Conservation (phyloP, 2,113 vertebrate genomes). For the Dipodomys spectabilis region DNA sequence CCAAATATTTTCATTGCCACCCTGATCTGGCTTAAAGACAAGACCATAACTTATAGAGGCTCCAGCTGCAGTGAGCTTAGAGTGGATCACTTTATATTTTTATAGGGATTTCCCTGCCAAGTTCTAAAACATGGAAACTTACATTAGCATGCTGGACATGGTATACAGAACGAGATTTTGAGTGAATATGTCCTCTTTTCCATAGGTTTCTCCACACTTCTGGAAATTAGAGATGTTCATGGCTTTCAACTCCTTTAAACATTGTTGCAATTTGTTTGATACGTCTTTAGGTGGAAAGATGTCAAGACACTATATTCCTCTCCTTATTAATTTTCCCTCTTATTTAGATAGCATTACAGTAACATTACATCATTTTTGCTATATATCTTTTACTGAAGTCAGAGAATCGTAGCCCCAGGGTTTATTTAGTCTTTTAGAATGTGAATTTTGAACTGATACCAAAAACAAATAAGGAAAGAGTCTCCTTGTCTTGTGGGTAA, state of each 20-base stretch:
- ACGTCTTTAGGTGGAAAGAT: neutral
- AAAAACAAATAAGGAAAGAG: neutral
- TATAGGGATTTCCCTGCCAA: slow-evolving; percentile 79
- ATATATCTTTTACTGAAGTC: neutral
- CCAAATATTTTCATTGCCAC: slow-evolving; percentile 80
- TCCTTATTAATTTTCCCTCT: neutral
- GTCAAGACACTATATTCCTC: neutral
- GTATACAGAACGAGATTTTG: slow-evolving; percentile 43
- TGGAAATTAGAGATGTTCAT: slow-evolving; percentile 26
- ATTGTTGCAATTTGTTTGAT: neutral
- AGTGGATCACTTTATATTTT: slow-evolving; percentile 79
- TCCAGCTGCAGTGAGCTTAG: slow-evolving; percentile 67
- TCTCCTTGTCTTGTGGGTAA: neutral
- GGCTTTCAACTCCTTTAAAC: slow-evolving; percentile 8
- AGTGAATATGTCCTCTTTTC: neutral
- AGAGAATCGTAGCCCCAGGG: neutral
- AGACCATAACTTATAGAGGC: slow-evolving; percentile 80
- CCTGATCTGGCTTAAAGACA: slow-evolving; percentile 80
- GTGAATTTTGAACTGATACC: neutral
- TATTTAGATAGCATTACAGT: neutral
- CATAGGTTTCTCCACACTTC: neutral
- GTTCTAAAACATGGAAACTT: slow-evolving; percentile 77
- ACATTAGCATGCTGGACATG: neutral
- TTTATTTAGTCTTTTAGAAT: neutral
- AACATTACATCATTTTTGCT: neutral